phyloP scores from a whole-genome alignment of 2,888 invertebrate genomes.

The Trichogramma evanescens region DNA sequence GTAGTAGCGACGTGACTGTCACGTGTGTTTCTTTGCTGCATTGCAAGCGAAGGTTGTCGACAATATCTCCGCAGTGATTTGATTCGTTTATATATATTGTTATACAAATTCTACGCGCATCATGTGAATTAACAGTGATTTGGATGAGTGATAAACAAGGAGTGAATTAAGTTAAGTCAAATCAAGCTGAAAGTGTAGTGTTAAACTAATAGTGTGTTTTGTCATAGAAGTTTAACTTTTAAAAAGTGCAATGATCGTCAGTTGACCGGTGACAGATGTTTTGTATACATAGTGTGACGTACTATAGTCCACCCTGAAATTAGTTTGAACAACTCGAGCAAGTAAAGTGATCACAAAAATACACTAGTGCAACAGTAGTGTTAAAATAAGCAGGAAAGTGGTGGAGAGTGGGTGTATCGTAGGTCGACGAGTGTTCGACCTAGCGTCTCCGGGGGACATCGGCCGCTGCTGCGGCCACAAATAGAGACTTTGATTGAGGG shows the following conservation, averaged over 20 bases:
- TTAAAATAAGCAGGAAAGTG: too few species aligned
- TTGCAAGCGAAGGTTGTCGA: too few species aligned
- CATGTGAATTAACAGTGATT: conserved; percentile 14
- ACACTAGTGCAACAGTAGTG: too few species aligned
- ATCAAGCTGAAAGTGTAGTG: not conserved
- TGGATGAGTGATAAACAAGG: conserved; percentile 10
- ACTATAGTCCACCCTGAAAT: not conserved
- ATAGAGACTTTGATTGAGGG: not conserved
- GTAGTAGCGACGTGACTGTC: too few species aligned
- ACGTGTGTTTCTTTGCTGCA: too few species aligned
- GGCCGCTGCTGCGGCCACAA: not conserved
- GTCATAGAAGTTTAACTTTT: conserved; percentile 1
- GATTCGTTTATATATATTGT: not conserved
- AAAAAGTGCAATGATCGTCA: not conserved
- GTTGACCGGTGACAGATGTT: not conserved
- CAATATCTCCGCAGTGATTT: too few species aligned
- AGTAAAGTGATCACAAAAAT: too few species aligned
- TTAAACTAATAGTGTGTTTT: not conserved
- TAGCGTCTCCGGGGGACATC: too few species aligned
- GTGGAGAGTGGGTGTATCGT: too few species aligned
- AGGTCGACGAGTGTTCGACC: not conserved
- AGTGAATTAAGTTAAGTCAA: conserved; percentile 1
- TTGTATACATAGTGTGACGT: not conserved
- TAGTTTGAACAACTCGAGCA: too few species aligned
- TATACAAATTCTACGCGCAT: not conserved